Percentiles rank a stretch among this genome's conserved stretches.
phyloP scores from a whole-genome alignment of 2,888 invertebrate species.

The Aradus depressus region DNA sequence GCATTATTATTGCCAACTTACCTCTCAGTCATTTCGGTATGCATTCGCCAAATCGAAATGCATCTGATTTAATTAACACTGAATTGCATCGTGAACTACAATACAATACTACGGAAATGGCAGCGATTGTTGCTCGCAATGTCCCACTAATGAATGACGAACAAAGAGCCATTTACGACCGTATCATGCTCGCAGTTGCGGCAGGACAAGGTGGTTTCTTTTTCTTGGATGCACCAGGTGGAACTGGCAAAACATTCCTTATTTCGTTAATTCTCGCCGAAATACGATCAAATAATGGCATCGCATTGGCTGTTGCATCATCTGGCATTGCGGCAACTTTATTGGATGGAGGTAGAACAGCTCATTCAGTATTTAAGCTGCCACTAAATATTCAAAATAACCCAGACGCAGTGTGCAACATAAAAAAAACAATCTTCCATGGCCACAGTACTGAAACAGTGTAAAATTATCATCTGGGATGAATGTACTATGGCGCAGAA shows the following conservation, averaged over 20 bases:
- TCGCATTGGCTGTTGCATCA: constrained; percentile 31
- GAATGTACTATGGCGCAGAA: constrained; percentile 28
- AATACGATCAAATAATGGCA: not conserved
- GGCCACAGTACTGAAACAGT: constrained; percentile 19
- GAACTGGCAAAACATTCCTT: constrained; percentile 7
- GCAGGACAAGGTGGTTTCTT: constrained; percentile 22
- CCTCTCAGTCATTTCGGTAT: no score
- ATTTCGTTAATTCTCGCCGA: not conserved
- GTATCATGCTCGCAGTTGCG: constrained; percentile 23
- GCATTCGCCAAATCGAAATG: no score
- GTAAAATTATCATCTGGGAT: constrained; percentile 21
- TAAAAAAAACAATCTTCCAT: constrained; percentile 12
- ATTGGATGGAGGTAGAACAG: constrained; percentile 17
- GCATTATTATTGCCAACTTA: no score
- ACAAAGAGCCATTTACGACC: constrained; percentile 26
- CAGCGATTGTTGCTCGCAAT: no score
- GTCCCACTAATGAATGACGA: constrained; percentile 26
- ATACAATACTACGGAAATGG: no score
- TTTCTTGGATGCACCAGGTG: constrained; percentile 18
- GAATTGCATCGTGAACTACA: no score
- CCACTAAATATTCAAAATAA: constrained; percentile 14
- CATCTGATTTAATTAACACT: no score
- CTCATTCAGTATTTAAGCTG: constrained; percentile 19
- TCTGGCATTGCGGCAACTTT: constrained; percentile 19
- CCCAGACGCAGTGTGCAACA: not conserved